Base-by-base conservation (phyloP, 1,140 invertebrate species). In the Nomia melanderi region DNA sequence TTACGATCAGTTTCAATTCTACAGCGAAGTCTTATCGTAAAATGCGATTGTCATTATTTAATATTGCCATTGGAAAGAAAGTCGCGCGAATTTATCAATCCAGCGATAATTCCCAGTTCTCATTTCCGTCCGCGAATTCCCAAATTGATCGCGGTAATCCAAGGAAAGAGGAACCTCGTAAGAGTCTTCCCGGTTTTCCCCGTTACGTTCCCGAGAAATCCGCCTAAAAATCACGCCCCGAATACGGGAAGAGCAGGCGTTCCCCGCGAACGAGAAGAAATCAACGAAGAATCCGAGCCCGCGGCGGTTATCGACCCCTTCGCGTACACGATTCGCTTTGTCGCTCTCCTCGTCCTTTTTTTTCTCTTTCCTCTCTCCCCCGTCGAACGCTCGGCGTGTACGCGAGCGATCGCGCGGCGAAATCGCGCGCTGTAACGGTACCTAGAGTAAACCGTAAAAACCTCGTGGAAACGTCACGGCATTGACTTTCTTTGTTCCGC, bases 371-470 rank as follows among this genome's bases (percentile, higher is more conserved):
- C n/a, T n/a, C n/a, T n/a, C n/a, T n/a, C n/a, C n/a, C n/a, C n/a
- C n/a, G n/a, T n/a, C n/a, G n/a, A 79, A 71, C 63, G 62, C 47
- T 33, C 50, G 7, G 36, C 44, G 39, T 33, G 47, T 11, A 47
- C 44, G 41, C n/a, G n/a, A n/a, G 53, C 63, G 64, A 64, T 65
- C 74, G 60, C 74, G 60, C 71, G 73, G 77, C 72, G 76, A 85
- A 81, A 81, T 79, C 73, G 62, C 70, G 62, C 70, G 3, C 17
- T 14, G 70, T 86, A 88, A 88, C 87, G 86, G 86, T 77, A 86
- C 84, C 80, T 87, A 56, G 86, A 84, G 86, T 88, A 88, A 85
- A 82, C 59, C 81, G 65, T 74, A 82, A 72, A 84, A 84, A 82
- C 65, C 67, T 60, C 74, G 60, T 78, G 79, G 62, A 64, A 80